Base-by-base conservation (phyloP, 2,797 vertebrate genomes). In the Halcyon chelicuti region DNA sequence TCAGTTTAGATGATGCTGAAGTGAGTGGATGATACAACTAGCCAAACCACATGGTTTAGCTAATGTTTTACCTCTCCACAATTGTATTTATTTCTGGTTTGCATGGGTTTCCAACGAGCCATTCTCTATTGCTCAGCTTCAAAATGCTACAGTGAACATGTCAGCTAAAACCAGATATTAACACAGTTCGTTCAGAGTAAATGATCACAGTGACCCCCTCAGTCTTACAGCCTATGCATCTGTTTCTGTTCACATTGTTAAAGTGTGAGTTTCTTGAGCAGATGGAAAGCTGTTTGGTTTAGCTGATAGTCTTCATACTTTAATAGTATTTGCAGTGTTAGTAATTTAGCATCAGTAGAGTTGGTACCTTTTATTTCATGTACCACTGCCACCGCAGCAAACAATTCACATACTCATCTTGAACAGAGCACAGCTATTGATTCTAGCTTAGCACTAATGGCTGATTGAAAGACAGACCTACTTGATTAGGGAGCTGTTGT, bases 261-360 rank as follows among this genome's bases (percentile, higher is more conserved):
- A 72, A 66, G 12, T 5, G 7, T 21, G 31, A 70, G 15, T 80
- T 95, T 94, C 61, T 71, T 52, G 61, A 63, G 57, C 49, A 88
- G 65, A 4, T 94, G 72, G 49, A 78, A 92, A 81, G 40, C 71
- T 91, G 44, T 86, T 88, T 91, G 84, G 25, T 77, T 91, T 84
- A 91, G 49, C 73, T 86, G 66, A 84, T 94, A 47, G 67, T 55
- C 39, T 63, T 90, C 52, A 33, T 72, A 33, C 46, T 72, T 75
- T 3, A 72, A 68, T 57, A 68, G 22, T 14, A 61, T 77, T 80
- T 84, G 21, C 18, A n/a, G 13, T 35, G 18, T 52, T 74, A 60
- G 9, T 60, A 71, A 44, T 49, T 42, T 44, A 63, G 35, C 49
- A 67, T 73, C 31, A 39, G 37, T 52, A 54, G 21, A 80, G 28